A percentile compares a stretch with the other conserved stretches of the same genome.
phyloP scores from a whole-genome alignment of 1,140 invertebrate genomes.

The Triops cancriformis region DNA sequence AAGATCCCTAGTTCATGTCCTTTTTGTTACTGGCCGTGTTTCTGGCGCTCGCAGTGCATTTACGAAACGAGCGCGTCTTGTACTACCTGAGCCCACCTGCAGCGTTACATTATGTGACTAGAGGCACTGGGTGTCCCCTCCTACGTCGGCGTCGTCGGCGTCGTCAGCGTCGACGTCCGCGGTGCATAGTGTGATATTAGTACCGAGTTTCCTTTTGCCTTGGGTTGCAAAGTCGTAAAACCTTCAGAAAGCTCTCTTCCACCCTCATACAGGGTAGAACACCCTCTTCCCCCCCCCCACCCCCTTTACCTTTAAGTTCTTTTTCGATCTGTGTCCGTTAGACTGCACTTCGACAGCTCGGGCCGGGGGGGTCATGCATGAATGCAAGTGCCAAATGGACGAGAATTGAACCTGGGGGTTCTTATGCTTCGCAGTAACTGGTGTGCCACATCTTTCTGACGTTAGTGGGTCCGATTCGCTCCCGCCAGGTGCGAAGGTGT shows the following conservation, averaged over 20 bases:
- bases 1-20: no score
- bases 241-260: neutral
- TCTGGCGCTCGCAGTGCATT: neutral
- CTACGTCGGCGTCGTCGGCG: neutral
- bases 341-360: neutral
- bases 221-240: constrained; percentile 1
- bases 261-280: no score
- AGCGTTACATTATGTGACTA: neutral
- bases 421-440: neutral
- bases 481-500: neutral
- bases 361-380: constrained; percentile 2
- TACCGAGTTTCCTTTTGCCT: neutral
- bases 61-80: neutral
- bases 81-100: constrained; percentile 8
- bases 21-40: no score
- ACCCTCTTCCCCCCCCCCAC: no score
- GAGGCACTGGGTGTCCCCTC: neutral
- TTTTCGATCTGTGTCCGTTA: neutral
- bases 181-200: neutral
- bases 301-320: neutral
- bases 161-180: neutral
- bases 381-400: constrained; percentile 13
- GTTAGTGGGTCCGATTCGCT: neutral
- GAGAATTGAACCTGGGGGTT: neutral
- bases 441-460: neutral